These are phyloP conservation scores for Chelon auratus DNA, from an alignment of 2,797 vertebrate genomes.

Conservation along the genomic window DNA sequence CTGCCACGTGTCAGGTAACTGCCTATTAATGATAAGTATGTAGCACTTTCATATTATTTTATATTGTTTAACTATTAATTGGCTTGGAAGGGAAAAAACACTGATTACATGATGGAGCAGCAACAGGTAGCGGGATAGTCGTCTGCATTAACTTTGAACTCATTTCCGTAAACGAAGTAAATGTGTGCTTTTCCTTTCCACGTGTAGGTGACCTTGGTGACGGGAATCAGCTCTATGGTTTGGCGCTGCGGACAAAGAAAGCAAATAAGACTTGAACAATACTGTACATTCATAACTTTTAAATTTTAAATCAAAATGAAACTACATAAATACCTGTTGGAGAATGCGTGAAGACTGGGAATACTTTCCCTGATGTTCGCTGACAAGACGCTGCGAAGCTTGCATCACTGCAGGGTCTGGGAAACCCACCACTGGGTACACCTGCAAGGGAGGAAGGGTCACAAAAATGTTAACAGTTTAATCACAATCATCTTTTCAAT, in stretches of 20 bases:
- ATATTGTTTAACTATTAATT: not conserved
- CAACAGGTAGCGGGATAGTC: constrained; percentile 86
- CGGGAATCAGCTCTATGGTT: constrained; percentile 85
- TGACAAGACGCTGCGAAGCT: constrained; percentile 81
- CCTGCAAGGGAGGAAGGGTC: constrained; percentile 63
- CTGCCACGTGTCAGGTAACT: not conserved
- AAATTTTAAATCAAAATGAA: not conserved
- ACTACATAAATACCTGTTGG: constrained; percentile 81
- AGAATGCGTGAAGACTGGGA: constrained; percentile 79
- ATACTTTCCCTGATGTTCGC: constrained; percentile 80
- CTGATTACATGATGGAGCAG: constrained; percentile 80
- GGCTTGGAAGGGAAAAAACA: not conserved
- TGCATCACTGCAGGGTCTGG: constrained; percentile 77
- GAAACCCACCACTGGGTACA: constrained; percentile 84
- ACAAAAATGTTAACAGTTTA: constrained; percentile 19
- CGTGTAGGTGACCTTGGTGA: constrained; percentile 84
- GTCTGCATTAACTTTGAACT: constrained; percentile 81
- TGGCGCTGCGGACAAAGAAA: constrained; percentile 82
- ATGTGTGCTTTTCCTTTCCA: constrained; percentile 82
- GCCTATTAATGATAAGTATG: not conserved
- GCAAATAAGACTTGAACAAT: not conserved
- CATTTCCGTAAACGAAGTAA: constrained; percentile 87
- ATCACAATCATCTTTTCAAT: not conserved
- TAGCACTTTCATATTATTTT: not conserved
- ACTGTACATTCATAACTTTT: not conserved